Evolutionary conservation across 2,797 vertebrate genomes (phyloP).

Genomic region (Tapirus indicus): DNA sequence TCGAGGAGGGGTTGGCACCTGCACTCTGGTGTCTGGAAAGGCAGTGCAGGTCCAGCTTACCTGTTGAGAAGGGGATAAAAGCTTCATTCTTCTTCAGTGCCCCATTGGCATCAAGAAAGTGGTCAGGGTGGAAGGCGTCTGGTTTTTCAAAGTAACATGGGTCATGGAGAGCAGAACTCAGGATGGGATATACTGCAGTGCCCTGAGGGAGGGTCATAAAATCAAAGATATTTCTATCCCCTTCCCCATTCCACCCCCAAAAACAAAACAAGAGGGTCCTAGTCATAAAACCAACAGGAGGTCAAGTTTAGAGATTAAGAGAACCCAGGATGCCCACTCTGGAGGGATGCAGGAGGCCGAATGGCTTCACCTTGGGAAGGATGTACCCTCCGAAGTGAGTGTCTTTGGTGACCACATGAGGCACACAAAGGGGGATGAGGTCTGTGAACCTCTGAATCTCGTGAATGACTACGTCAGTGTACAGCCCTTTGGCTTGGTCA

Average conservation of each 20-base stretch:
- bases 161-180: constrained; percentile 79
- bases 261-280: not conserved
- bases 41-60: not conserved
- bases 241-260: not conserved
- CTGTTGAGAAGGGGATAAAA: constrained; percentile 78
- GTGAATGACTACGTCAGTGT: constrained; percentile 5
- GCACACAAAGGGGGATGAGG: not conserved
- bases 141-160: constrained; percentile 68
- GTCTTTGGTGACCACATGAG: constrained; percentile 53
- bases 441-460: constrained; percentile 76
- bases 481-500: constrained; percentile 66
- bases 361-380: constrained; percentile 75
- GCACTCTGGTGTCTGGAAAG: not conserved
- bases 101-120: constrained; percentile 77
- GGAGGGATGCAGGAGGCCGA: fast-evolving
- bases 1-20: not conserved
- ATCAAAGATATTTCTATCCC: not conserved
- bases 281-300: not conserved
- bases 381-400: constrained; percentile 68
- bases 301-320: too few relatives aligned
- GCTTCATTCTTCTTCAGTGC: constrained; percentile 71
- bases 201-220: constrained; percentile 51
- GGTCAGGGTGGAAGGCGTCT: constrained; percentile 69
- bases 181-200: constrained; percentile 74
- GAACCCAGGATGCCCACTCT: fast-evolving